Evolutionary conservation across 2,797 vertebrate species (phyloP).

Genomic region (Darevskia mixta): DNA sequence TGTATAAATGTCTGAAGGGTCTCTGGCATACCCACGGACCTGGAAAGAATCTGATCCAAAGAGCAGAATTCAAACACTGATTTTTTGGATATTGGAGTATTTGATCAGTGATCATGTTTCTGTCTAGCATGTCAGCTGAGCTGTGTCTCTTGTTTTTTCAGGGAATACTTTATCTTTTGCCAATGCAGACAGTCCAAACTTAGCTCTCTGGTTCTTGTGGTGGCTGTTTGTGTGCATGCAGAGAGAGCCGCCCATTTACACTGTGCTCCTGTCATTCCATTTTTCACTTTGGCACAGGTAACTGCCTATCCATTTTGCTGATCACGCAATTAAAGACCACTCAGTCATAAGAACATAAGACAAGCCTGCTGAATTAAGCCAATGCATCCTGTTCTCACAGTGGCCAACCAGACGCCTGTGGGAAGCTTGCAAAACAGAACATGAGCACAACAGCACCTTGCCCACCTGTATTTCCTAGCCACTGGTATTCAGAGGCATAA

Average conservation of each 20-base stretch:
- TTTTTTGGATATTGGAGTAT: slow-evolving; percentile 64
- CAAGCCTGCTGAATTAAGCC: no score
- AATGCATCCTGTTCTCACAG: no score
- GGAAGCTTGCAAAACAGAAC: no score
- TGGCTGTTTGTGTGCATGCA: background rate
- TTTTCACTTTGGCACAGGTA: slow-evolving; percentile 38
- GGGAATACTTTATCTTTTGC: slow-evolving; percentile 57
- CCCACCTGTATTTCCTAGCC: no score
- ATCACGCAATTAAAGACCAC: background rate
- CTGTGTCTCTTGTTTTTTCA: slow-evolving; percentile 61
- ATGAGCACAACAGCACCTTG: no score
- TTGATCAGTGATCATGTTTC: slow-evolving; percentile 67
- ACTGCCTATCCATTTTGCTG: slow-evolving; percentile 34
- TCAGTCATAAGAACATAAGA: background rate
- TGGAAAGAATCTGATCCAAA: slow-evolving; percentile 60
- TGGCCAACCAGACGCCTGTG: no score
- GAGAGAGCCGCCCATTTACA: slow-evolving; percentile 48
- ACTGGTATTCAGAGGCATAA: no score
- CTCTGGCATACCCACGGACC: slow-evolving; percentile 58
- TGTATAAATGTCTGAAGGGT: slow-evolving; percentile 64
- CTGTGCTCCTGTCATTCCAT: slow-evolving; percentile 42
- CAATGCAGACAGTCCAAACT: slow-evolving; percentile 54
- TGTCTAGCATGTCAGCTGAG: slow-evolving; percentile 32
- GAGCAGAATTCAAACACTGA: slow-evolving; percentile 62
- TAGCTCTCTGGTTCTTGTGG: slow-evolving; percentile 55